Evolutionary conservation across 2,888 invertebrate genomes (phyloP), one percentile per base, ranked within the genome.

Genomic region (Eristalis intricaria): DNA sequence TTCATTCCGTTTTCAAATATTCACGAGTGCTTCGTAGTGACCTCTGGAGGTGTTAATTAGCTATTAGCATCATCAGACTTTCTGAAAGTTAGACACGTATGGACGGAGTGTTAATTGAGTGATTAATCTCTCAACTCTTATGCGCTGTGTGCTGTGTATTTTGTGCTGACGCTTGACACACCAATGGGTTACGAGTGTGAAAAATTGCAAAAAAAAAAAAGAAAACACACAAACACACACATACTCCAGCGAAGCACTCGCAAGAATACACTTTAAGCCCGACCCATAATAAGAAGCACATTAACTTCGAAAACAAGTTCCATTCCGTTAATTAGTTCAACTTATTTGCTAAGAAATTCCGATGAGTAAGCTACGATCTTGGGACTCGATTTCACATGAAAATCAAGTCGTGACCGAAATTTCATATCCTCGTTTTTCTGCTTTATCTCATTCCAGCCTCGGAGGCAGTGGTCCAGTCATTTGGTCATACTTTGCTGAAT

Each of bases 401-500:
- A n/a, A 35, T 11, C 11, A 35, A 1, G 4, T 38, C 38, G 13
- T 13, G 13, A 38, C 13, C 11, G 3, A 26, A 13, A 22, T 5
- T 7, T 15, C n/a, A 29, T 38, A 61, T 23, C 2, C 19, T 38
- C 15, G n/a, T 15, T 32, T 60, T 35, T n/a, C 1, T 7, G 32
- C 4, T 32, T 32, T 3, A 32, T 71, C 73, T 38, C 15, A 58
- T 88, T 90, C 8, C 85, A 93, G 93, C 13, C 91, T 93, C 88
- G 93, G 93, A 84, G 93, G 93, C 81, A 92, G 92, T 82, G 93
- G 98, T 92, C 98, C 98, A 83, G 98, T 98, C 89, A 97, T 98
- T 93, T 98, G 98, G 97, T 97, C 98, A 26, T 98, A 98, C 93
- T 98, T 97, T 93, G 97, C 97, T 85, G 98, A 98, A 94, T 98